phyloP scores from a whole-genome alignment of 2,113 vertebrate genomes.

The Nothobranchius kuhntae region DNA sequence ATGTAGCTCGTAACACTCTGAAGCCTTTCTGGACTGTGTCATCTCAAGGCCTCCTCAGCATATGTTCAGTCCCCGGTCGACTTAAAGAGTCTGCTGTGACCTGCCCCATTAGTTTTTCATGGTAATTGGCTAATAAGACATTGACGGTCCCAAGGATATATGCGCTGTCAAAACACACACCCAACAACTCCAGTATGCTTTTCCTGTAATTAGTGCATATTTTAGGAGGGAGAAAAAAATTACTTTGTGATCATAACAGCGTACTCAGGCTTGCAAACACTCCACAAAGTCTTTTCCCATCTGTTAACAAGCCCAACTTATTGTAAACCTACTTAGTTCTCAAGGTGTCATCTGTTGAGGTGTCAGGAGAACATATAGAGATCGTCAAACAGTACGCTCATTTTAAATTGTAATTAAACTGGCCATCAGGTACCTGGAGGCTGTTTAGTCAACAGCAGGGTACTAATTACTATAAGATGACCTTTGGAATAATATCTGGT shows the following conservation, averaged over 20 bases:
- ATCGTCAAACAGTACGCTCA: slow-evolving; percentile 81
- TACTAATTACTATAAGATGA: slow-evolving; percentile 87
- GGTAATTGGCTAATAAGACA: slow-evolving; percentile 72
- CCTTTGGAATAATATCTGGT: slow-evolving; percentile 86
- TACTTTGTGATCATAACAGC: slow-evolving; percentile 49
- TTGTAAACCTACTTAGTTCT: slow-evolving; percentile 74
- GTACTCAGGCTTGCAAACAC: slow-evolving; percentile 6
- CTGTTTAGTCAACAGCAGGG: slow-evolving; percentile 86
- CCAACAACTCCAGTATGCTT: slow-evolving; percentile 57
- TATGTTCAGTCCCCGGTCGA: slow-evolving; percentile 64
- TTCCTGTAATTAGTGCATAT: slow-evolving; percentile 66
- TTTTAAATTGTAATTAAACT: slow-evolving; percentile 87
- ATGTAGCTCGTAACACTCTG: slow-evolving; percentile 43
- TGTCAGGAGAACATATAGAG: slow-evolving; percentile 80
- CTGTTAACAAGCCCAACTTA: slow-evolving; percentile 76
- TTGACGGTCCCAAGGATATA: slow-evolving; percentile 56
- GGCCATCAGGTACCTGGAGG: slow-evolving; percentile 84
- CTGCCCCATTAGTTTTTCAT: slow-evolving; percentile 64
- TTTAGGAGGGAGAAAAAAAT: slow-evolving; percentile 36
- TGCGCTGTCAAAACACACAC: slow-evolving; percentile 65
- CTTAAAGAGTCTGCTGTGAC: slow-evolving; percentile 58
- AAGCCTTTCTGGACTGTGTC: slow-evolving; percentile 61
- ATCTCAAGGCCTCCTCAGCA: slow-evolving; percentile 50
- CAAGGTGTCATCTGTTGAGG: slow-evolving; percentile 77
- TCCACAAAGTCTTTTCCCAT: slow-evolving; percentile 35